A percentile compares a stretch with the other conserved stretches of the same genome.
Evolutionary conservation across 2,113 vertebrate species (phyloP).

Genomic region (Channa maculata): DNA sequence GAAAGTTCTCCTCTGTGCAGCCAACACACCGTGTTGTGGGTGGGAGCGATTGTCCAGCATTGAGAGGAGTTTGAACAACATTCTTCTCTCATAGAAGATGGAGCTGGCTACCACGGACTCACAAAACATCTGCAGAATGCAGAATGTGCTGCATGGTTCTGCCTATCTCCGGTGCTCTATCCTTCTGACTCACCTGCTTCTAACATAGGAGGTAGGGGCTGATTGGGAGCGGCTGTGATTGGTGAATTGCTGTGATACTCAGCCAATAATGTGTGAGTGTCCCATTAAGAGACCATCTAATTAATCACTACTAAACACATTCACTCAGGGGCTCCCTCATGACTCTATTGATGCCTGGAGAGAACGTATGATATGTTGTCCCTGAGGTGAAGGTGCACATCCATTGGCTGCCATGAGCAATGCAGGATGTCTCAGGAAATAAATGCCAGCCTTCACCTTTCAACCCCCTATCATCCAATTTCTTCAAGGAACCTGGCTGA

Average conservation of each 20-base stretch:
- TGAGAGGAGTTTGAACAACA: too few relatives aligned
- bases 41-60: too few relatives aligned
- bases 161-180: slow-evolving; percentile 18
- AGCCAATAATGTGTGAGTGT: slow-evolving; percentile 52
- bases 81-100: too few relatives aligned
- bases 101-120: too few relatives aligned
- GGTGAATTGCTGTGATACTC: slow-evolving; percentile 29
- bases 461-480: slow-evolving; percentile 18
- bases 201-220: slow-evolving; percentile 25
- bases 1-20: too few relatives aligned
- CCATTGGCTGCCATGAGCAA: slow-evolving; percentile 58
- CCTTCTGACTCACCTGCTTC: slow-evolving; percentile 20
- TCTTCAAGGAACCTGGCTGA: slow-evolving; percentile 10
- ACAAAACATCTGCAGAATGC: too few relatives aligned
- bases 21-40: too few relatives aligned
- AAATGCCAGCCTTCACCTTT: slow-evolving; percentile 37
- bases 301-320: slow-evolving; percentile 59
- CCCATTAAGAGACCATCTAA: slow-evolving; percentile 50
- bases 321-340: slow-evolving; percentile 41
- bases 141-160: not conserved
- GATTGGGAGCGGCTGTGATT: slow-evolving; percentile 14
- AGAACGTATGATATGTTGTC: slow-evolving; percentile 65
- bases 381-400: slow-evolving; percentile 60
- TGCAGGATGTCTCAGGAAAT: slow-evolving; percentile 38
- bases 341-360: slow-evolving; percentile 62